These are phyloP conservation scores for Portunus trituberculatus DNA, from an alignment of 1,140 invertebrate species.

Conservation along the genomic window DNA sequence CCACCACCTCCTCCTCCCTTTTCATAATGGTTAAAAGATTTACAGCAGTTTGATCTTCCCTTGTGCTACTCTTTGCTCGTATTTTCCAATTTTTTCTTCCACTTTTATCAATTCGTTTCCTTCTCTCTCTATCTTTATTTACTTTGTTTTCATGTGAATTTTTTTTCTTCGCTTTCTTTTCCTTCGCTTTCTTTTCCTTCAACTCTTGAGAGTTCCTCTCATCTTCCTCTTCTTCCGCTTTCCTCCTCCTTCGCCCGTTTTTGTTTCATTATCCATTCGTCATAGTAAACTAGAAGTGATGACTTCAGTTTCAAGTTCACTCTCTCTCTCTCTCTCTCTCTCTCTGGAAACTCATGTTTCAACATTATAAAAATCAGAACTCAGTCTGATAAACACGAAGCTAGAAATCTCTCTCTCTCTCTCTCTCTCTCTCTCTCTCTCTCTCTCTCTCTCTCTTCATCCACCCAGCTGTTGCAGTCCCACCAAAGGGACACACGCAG, in stretches of 20 bases:
- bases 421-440: slow-evolving; percentile 44
- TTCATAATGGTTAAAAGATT: no score
- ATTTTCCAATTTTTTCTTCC: no score
- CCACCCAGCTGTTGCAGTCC: background rate
- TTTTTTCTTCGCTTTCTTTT: background rate
- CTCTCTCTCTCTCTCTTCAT: slow-evolving; percentile 35
- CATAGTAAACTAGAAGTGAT: background rate
- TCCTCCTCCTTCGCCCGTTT: background rate
- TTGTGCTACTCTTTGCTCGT: no score
- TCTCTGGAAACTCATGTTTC: no score
- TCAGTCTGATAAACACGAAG: no score
- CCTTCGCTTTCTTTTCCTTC: background rate
- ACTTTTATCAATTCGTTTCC: no score
- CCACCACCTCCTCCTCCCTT: no score
- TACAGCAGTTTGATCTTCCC: no score
- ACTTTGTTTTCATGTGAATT: no score
- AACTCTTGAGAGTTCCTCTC: background rate
- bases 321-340: background rate
- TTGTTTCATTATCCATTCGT: no score
- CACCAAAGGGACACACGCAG: background rate
- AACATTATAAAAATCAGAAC: no score
- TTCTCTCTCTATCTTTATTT: no score
- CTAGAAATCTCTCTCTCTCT: slow-evolving; percentile 31
- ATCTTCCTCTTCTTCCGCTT: background rate
- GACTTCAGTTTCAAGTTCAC: background rate